These are phyloP conservation scores for Lates japonicus DNA, from an alignment of 2,797 vertebrate genomes.

Conservation along the genomic window DNA sequence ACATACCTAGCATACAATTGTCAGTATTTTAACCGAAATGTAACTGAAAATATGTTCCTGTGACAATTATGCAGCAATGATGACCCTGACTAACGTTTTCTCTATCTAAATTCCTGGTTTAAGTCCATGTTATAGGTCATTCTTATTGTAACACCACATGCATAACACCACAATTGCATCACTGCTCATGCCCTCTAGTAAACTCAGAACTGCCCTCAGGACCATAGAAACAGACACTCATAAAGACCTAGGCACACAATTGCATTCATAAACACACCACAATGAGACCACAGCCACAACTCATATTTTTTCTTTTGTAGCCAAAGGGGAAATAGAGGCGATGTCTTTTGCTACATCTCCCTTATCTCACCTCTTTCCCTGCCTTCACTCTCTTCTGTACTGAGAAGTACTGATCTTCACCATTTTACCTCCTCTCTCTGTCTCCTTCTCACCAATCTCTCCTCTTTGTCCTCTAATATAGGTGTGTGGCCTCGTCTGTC, in stretches of 20 bases:
- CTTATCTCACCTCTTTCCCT: background rate
- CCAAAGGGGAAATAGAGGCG: slow-evolving; percentile 25
- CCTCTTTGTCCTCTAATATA: slow-evolving; percentile 29
- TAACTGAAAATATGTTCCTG: background rate
- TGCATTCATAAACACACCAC: background rate
- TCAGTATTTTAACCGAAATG: background rate
- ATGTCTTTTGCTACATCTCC: slow-evolving; percentile 3
- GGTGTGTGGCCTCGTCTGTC: slow-evolving; percentile 8
- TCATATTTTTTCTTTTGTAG: background rate
- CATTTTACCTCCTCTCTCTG: slow-evolving; percentile 4
- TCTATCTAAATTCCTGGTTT: slow-evolving; percentile 6
- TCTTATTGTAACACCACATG: slow-evolving; percentile 1
- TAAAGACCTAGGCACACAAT: background rate
- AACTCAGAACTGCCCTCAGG: slow-evolving; percentile 26
- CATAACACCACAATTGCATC: background rate
- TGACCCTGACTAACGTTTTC: background rate
- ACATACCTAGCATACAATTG: background rate
- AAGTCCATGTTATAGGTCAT: background rate
- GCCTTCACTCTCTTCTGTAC: slow-evolving; percentile 2
- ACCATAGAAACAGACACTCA: background rate
- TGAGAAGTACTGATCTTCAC: slow-evolving; percentile 24
- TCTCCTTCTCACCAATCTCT: slow-evolving; percentile 24
- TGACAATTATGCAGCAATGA: background rate
- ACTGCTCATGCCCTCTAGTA: slow-evolving; percentile 40
- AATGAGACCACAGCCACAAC: slow-evolving; percentile 9